A percentile compares a stretch with the other conserved stretches of the same genome.
Conservation (phyloP, 1,140 invertebrate genomes). For the Delia radicum region DNA sequence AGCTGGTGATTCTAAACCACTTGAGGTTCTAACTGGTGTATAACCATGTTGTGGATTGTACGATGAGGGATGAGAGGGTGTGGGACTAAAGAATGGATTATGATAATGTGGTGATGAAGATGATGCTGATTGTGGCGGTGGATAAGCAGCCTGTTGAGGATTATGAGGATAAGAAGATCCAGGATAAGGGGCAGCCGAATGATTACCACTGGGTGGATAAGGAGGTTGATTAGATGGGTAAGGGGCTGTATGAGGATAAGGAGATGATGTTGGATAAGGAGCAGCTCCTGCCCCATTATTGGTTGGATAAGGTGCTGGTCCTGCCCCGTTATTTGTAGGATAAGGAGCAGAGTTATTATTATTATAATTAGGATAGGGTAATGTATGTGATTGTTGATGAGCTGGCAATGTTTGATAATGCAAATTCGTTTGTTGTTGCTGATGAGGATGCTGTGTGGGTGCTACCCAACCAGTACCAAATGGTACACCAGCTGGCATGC, state of each 20-base stretch:
- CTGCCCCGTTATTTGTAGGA: neutral
- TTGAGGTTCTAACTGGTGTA: slow-evolving; percentile 34
- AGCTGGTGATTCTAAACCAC: slow-evolving; percentile 29
- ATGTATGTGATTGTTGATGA: neutral
- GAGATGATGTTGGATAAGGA: slow-evolving; percentile 19
- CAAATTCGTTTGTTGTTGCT: slow-evolving; percentile 22
- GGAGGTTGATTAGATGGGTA: slow-evolving; percentile 26
- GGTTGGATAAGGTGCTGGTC: slow-evolving; percentile 23
- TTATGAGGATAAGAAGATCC: slow-evolving; percentile 30
- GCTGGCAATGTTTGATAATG: slow-evolving; percentile 25
- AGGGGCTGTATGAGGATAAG: slow-evolving; percentile 29
- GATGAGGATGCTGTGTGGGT: slow-evolving; percentile 39
- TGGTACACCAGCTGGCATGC: slow-evolving; percentile 33
- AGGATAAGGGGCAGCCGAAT: slow-evolving; percentile 32
- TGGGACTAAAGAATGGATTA: slow-evolving; percentile 28
- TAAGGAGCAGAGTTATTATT: neutral
- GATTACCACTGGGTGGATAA: slow-evolving; percentile 4
- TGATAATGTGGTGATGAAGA: slow-evolving; percentile 22
- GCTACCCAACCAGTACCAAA: slow-evolving; percentile 52
- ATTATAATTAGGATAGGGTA: slow-evolving; percentile 23
- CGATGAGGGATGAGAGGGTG: slow-evolving; percentile 32
- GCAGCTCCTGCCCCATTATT: neutral
- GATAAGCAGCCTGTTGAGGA: slow-evolving; percentile 31
- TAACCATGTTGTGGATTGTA: slow-evolving; percentile 38
- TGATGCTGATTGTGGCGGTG: neutral